Base-by-base conservation (phyloP, 2,888 invertebrate genomes). In the Dyspetes luteomarginatus region DNA sequence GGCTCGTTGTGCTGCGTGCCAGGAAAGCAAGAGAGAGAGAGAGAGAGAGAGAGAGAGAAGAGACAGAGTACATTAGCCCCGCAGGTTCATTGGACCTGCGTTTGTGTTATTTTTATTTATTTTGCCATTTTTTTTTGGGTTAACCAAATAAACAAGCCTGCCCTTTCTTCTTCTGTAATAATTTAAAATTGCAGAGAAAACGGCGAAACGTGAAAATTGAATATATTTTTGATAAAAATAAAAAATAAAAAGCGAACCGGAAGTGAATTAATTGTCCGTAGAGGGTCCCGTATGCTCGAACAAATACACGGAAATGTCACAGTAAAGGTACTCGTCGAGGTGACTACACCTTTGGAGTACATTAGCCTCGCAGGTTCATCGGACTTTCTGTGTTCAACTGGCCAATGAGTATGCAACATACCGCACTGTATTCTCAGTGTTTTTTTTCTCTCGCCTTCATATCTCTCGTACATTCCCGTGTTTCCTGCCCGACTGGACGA, bases 351-450 rank as follows among this genome's bases (percentile, higher is more conserved):
- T 45, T 67, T 17, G 74, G 88, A 88, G 89, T 89, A 87, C 90
- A 86, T 89, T 89, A 90, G 88, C 89, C 89, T 85, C 89, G 86
- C 86, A 90, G 88, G 90, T 90, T 90, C 90, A 90, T 90, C 88
- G 89, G 89, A 64, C 64, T 56, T 48, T 55, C 28, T 72, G 71
- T 76, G 72, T 72, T 68, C 71, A 72, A 55, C 65, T 30, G 67
- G 65, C 69, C 67, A 30, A 71, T 50, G 75, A 30, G 45, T 56
- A 36, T 55, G 60, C 62, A 17, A 67, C 65, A 65, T 67, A 75
- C 72, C 36, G 56, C 65, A 56, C 65, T 64, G 30, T 30, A 43
- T 26, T 71, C 65, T 65, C 60, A 56, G 41, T 50, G 78, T 69
- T 55, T 67, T 50, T 74, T 62, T 48, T 68, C 64, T 58, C 50